Base-by-base conservation (phyloP, 2,888 invertebrate genomes). In the Drosophila emarginata region DNA sequence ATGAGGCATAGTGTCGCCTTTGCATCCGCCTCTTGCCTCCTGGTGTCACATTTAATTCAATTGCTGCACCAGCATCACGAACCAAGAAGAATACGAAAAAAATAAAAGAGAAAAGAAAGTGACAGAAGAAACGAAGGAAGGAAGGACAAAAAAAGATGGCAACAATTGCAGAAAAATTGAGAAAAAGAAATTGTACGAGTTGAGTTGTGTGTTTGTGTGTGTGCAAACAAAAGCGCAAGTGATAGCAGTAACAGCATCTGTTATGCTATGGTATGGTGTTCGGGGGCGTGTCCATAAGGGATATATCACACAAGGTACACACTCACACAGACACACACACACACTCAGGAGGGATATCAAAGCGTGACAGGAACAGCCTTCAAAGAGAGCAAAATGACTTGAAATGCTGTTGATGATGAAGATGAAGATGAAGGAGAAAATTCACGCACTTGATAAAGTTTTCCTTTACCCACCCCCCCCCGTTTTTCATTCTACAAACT, bases 31-130 rank as follows among this genome's bases (percentile, higher is more conserved):
- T 54, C 53, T 54, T 32, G 18, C 18, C 21, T 45, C 67, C 74
- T 85, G 86, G 70, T 79, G 78, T 82, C 81, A 75, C 77, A 77
- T 81, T 88, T 88, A 86, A 81, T 86, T 81, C 87, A 88, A 81
- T 81, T 86, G 87, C 79, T 69, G 21, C 69, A 60, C 71, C 64
- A 52, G 36, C 54, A 32, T 9, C 32, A 32, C 32, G 9, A 2
- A 32, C 32, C 32, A 9, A 9, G 11, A 2, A 32, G 32, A 32
- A 32, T 9, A 32, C 9, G 9, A 32, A 32, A 32, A 9, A 32
- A 9, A 71, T n/a, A n/a, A 64, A 45, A 26, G 32, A 59, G 2
- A 39, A 39, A 39, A 32, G 11, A 32, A 32, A 32, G 32, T 67
- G n/a, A 64, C 45, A 26, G 37, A 61, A 23, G 64, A 68, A 74